Evolutionary conservation across 2,797 vertebrate genomes (phyloP), one percentile per base, ranked within the genome.

Genomic region (Danio albolineatus): DNA sequence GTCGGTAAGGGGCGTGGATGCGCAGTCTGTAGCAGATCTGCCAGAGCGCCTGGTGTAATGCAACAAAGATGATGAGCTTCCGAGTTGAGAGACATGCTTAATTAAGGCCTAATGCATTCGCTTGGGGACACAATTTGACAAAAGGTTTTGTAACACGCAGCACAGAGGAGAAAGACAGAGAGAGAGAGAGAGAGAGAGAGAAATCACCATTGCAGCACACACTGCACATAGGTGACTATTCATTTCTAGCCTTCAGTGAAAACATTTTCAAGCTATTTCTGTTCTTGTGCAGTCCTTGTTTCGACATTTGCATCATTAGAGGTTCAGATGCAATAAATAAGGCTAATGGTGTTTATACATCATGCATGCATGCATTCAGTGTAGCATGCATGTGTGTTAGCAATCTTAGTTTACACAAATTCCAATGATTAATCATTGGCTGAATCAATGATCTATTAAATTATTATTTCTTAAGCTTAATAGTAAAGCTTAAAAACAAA

Each of bases 1-100:
- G 85, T 80, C 73, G 86, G 84, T 39, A 70, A 86, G 69, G 72
- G 81, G 82, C 78, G 85, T 80, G 69, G 56, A 61, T 86, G 84
- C 48, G 36, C 38, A 80, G 82, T 82, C 56, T 51, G 17, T 70
- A 54, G 57, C 36, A 41, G 65, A 61, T 72, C 48, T 72, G 77
- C 39, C 16, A 9, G 59, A 56, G 59, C 21, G 57, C 59, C 57
- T 79, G 48, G 48, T 79, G 69, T 79, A 79, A 79, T 56, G 59
- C 69, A 73, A 73, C 78, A 61, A 67, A 72, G 60, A 70, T 48
- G 66, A 74, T 72, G 73, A 71, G 60, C 72, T 56, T 51, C 62
- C 51, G 44, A 36, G 28, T 57, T 56, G 66, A 80, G 57, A 79
- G 62, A 72, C 56, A 73, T 48, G 73, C 17, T 76, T 76, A 76